Percentiles rank a stretch among this genome's conserved stretches.
phyloP scores from a whole-genome alignment of 2,797 vertebrate species.

The Garrulus glandarius region DNA sequence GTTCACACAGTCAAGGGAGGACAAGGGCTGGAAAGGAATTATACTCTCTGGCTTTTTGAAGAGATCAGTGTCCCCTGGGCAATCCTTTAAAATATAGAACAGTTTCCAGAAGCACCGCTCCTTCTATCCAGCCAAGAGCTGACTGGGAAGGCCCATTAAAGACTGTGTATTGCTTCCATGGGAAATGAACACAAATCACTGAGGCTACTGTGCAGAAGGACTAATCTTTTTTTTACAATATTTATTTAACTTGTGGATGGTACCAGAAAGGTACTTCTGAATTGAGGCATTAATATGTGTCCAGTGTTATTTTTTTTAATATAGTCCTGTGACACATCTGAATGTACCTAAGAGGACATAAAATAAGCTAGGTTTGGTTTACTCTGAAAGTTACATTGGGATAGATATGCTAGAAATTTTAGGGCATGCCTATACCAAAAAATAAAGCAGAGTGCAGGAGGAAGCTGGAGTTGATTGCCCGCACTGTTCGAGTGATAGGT shows the following conservation, averaged over 20 bases:
- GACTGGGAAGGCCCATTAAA: neutral
- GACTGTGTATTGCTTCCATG: neutral
- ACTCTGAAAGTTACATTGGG: neutral
- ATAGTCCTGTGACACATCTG: neutral
- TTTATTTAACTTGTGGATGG: neutral
- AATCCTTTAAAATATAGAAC: neutral
- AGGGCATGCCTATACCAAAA: neutral
- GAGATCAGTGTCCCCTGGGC: neutral
- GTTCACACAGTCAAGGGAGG: neutral
- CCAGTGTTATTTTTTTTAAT: neutral
- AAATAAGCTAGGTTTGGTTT: neutral
- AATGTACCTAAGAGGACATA: neutral
- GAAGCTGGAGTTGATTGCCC: neutral
- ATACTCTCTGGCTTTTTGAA: neutral
- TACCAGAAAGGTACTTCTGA: neutral
- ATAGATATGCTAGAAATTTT: neutral
- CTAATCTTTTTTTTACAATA: neutral
- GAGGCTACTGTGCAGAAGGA: neutral
- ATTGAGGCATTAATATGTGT: neutral
- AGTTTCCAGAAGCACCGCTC: neutral
- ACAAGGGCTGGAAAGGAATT: neutral
- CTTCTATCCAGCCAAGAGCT: neutral
- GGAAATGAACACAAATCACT: neutral
- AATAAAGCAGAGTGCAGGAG: neutral
- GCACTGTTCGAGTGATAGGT: neutral